Percentiles rank a stretch among this genome's conserved stretches.
Evolutionary conservation across 2,888 invertebrate species (phyloP).

Genomic region (Heteromyza rotundicornis): DNA sequence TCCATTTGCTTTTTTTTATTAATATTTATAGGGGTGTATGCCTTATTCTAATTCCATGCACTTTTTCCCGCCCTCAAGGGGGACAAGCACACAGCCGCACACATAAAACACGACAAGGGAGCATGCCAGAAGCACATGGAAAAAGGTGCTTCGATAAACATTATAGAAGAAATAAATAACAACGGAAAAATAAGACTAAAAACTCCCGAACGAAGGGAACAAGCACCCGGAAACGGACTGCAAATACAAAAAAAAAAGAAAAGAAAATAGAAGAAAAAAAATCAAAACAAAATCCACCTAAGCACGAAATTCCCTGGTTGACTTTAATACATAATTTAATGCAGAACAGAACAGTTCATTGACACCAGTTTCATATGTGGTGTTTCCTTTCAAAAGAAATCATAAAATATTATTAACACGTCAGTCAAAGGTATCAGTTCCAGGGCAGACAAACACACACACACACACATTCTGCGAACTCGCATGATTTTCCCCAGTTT

Average conservation of each 20-base stretch:
- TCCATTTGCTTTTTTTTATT: too few relatives aligned
- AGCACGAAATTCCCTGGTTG: not conserved
- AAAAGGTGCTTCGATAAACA: too few relatives aligned
- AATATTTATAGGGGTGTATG: too few relatives aligned
- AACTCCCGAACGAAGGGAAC: not conserved
- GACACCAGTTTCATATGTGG: not conserved
- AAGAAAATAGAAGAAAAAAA: not conserved
- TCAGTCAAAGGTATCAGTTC: not conserved
- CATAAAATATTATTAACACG: not conserved
- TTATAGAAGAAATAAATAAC: not conserved
- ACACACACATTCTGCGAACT: not conserved
- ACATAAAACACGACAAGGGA: too few relatives aligned
- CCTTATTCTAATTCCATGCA: too few relatives aligned
- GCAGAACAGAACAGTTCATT: not conserved
- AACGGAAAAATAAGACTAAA: not conserved
- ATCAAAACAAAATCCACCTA: not conserved
- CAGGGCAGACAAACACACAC: slow-evolving; percentile 17
- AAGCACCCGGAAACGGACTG: not conserved
- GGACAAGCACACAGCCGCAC: too few relatives aligned
- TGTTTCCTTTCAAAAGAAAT: not conserved
- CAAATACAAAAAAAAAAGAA: not conserved
- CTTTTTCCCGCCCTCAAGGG: too few relatives aligned
- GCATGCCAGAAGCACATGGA: too few relatives aligned
- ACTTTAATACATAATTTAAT: not conserved
- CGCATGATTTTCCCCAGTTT: too few relatives aligned